These are phyloP conservation scores for Lottia scabra DNA, from an alignment of 2,888 invertebrate species.

Conservation along the genomic window DNA sequence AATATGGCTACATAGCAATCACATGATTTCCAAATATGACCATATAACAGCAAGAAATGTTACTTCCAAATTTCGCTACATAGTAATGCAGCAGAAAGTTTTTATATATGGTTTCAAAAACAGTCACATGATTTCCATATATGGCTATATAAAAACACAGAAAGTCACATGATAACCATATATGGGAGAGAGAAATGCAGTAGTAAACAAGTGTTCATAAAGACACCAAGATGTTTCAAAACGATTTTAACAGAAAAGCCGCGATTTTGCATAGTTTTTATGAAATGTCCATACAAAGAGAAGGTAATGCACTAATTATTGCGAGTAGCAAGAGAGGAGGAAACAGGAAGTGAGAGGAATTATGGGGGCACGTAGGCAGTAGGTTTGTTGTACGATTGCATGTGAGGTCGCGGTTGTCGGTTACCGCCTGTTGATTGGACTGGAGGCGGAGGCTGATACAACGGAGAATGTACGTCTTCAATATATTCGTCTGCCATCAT, in stretches of 20 bases:
- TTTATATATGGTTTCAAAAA: too few relatives aligned
- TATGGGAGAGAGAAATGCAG: too few relatives aligned
- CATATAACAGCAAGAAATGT: background rate
- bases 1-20: background rate
- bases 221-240: too few relatives aligned
- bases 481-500: constrained; percentile 42
- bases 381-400: constrained; percentile 87
- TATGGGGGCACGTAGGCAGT: constrained; percentile 98
- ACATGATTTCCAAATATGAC: background rate
- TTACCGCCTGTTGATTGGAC: constrained; percentile 49
- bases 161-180: too few relatives aligned
- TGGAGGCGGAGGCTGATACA: constrained; percentile 60
- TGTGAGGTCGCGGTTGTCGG: constrained; percentile 56
- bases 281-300: background rate
- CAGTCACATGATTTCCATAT: too few relatives aligned
- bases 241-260: too few relatives aligned
- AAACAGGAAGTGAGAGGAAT: constrained; percentile 60
- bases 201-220: too few relatives aligned
- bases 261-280: background rate
- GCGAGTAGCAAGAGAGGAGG: background rate
- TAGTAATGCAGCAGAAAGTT: too few relatives aligned
- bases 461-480: constrained; percentile 50
- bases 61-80: too few relatives aligned
- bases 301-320: background rate
- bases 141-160: too few relatives aligned